phyloP scores from a whole-genome alignment of 2,113 vertebrate genomes.

The Heteronetta atricapilla region DNA sequence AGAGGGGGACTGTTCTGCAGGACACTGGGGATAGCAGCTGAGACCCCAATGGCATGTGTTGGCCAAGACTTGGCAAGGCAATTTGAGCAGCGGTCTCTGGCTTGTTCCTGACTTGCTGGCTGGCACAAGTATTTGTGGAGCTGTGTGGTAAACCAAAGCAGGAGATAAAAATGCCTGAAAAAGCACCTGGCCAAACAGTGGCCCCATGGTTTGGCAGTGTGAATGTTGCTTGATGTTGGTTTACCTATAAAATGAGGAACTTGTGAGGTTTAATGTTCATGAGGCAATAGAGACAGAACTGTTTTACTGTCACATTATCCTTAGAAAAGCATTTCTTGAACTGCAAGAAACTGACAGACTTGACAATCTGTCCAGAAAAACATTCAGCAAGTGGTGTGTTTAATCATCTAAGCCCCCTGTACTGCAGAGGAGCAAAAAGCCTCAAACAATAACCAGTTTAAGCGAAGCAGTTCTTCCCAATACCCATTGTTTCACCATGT shows the following conservation, averaged over 20 bases:
- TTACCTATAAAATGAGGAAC: neutral
- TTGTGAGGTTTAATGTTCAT: neutral
- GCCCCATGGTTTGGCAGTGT: neutral
- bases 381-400: neutral
- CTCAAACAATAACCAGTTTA: neutral
- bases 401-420: neutral
- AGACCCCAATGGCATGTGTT: rapidly evolving
- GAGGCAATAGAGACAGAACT: neutral
- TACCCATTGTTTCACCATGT: neutral
- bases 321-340: neutral
- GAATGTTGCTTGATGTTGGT: neutral
- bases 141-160: neutral
- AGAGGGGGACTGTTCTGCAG: neutral
- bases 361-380: neutral
- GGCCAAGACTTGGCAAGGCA: neutral
- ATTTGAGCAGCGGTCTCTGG: neutral
- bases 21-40: neutral
- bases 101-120: neutral
- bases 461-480: neutral
- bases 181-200: neutral
- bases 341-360: neutral
- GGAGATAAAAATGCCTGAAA: neutral
- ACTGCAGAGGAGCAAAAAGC: neutral
- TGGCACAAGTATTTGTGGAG: neutral
- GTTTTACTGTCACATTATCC: neutral